Evolutionary conservation across 2,113 vertebrate genomes (phyloP).

Genomic region (Malurus cyaneus): DNA sequence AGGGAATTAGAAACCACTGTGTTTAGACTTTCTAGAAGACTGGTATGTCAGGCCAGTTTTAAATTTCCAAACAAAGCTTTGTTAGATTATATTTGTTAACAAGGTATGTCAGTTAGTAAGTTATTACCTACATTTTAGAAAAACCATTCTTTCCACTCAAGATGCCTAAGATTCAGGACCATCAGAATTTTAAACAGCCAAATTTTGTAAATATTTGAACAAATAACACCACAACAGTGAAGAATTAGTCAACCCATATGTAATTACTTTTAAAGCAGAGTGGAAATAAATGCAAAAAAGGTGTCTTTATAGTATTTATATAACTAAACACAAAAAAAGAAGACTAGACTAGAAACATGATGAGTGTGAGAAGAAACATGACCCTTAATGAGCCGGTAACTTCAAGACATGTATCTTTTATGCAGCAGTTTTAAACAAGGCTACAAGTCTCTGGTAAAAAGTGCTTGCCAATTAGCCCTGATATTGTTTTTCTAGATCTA

Average conservation of each 20-base stretch:
- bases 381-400: neutral
- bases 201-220: neutral
- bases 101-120: accelerated
- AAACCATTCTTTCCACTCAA: neutral
- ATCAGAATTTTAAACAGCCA: neutral
- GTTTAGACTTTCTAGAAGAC: neutral
- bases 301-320: neutral
- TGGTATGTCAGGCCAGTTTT: neutral
- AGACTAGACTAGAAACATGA: neutral
- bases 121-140: neutral
- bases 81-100: neutral
- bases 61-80: neutral
- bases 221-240: neutral
- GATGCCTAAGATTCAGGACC: neutral
- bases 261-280: neutral
- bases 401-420: neutral
- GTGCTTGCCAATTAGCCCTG: neutral
- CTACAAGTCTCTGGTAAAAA: neutral
- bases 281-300: neutral
- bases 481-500: neutral
- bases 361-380: neutral
- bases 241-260: neutral
- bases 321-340: neutral
- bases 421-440: neutral
- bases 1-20: neutral